Base-by-base conservation (phyloP, 1,140 invertebrate genomes). In the Drosophila rhopaloa region DNA sequence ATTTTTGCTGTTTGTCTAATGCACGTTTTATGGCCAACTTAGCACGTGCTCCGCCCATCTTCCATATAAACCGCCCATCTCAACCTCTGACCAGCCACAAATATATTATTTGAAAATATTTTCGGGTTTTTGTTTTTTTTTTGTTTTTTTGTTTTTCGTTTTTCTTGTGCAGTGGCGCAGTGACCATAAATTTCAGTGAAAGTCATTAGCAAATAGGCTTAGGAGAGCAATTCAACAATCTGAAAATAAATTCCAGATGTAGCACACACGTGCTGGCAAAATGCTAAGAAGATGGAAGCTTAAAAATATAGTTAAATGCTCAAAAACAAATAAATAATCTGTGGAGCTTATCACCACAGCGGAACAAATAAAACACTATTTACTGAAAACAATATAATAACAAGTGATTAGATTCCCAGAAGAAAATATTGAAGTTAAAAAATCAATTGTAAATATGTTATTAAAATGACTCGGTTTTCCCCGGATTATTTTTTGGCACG, bases 21-120 rank as follows among this genome's bases (percentile, higher is more conserved):
- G 81, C 65, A 74, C 76, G 74, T 84, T 84, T 84, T 74, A 83
- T 84, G 76, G 72, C 48, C 47, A 72, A 62, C 71, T 80, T 76
- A 81, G 77, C 81, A 85, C 81, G 78, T 81, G 72, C 55, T 44
- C 32, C 46, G 8, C 14, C 16, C 14, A 14, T 4, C 35, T 4
- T 7, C 47, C 48, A 29, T 1, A 19, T 4, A 14, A 11, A 16
- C n/a, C n/a, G 10, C 65, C 13, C 24, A 14, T 9, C 37, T 44
- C 50, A 19, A 38, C 27, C 65, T 62, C 35, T 47, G 54, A 40
- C 67, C 32, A 44, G 27, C 32, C 24, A 3, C 16, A 73, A 60
- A 73, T 73, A 60, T 82, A 35, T 79, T 70, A 79, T 76, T 57
- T 60, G 40, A 67, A 84, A 80, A 76, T 67, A 76, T 76, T 66